Conservation (phyloP, 2,797 vertebrate genomes). For the Glossophaga mutica region DNA sequence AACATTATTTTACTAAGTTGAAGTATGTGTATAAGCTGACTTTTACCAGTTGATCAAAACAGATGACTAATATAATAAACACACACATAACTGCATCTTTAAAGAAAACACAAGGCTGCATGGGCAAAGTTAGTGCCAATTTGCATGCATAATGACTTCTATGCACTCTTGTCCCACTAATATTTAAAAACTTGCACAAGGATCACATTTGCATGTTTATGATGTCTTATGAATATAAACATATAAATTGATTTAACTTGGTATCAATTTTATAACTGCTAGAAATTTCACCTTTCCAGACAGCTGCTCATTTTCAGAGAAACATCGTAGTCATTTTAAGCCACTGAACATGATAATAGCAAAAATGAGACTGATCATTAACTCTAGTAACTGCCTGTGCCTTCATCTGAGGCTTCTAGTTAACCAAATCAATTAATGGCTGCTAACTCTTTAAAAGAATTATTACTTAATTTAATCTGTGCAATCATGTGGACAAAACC, state of each 20-base stretch:
- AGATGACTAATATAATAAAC: slow-evolving; percentile 34
- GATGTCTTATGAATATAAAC: slow-evolving; percentile 40
- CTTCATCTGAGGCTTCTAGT: slow-evolving; percentile 60
- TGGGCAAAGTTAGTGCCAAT: slow-evolving; percentile 34
- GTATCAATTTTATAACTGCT: slow-evolving; percentile 47
- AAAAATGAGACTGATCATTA: slow-evolving; percentile 70
- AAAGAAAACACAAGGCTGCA: slow-evolving; percentile 44
- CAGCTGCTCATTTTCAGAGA: slow-evolving; percentile 62
- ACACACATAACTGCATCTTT: slow-evolving; percentile 12
- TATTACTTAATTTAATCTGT: slow-evolving; percentile 74
- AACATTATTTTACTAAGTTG: slow-evolving; percentile 38
- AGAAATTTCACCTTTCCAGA: slow-evolving; percentile 51
- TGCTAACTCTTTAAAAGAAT: slow-evolving; percentile 56
- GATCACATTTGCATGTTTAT: slow-evolving; percentile 51
- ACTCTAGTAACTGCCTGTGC: slow-evolving; percentile 63
- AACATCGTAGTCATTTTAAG: slow-evolving; percentile 63
- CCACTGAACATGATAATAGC: slow-evolving; percentile 70
- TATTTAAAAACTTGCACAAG: slow-evolving; percentile 54
- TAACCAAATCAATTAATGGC: slow-evolving; percentile 68
- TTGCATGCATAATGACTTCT: slow-evolving; percentile 39
- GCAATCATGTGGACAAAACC: slow-evolving; percentile 58
- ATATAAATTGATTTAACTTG: slow-evolving; percentile 47
- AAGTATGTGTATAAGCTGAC: background rate
- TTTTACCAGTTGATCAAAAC: slow-evolving; percentile 38
- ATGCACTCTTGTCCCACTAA: background rate